These are phyloP conservation scores for Folsomia candida DNA, from an alignment of 2,888 invertebrate species.

Conservation along the genomic window DNA sequence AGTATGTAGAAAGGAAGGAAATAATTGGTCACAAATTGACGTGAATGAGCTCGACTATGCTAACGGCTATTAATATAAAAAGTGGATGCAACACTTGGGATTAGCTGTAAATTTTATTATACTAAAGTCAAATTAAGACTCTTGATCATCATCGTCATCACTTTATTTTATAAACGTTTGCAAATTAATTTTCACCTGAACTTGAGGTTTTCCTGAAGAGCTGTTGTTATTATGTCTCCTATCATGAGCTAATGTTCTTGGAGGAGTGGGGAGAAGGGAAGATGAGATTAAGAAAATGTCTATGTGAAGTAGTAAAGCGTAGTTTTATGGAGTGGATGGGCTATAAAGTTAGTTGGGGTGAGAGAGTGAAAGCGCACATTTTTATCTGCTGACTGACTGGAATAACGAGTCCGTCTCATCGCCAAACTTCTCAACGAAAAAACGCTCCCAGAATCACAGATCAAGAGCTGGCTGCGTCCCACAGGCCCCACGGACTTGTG, in stretches of 20 bases:
- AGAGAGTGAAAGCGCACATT: constrained; percentile 16
- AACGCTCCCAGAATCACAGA: constrained; percentile 44
- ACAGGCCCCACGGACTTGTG: not conserved
- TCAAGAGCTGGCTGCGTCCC: constrained; percentile 17
- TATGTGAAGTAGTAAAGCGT: constrained; percentile 31
- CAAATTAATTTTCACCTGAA: not conserved
- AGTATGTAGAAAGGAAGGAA: too few species aligned
- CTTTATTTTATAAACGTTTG: not conserved
- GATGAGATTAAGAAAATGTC: constrained; percentile 33
- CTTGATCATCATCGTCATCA: too few species aligned
- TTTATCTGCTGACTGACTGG: constrained; percentile 41
- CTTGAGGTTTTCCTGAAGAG: not conserved
- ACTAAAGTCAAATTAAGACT: too few species aligned
- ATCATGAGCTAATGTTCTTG: not conserved
- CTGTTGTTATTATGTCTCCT: not conserved
- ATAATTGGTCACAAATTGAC: too few species aligned
- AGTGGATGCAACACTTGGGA: too few species aligned
- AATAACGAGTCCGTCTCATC: constrained; percentile 43
- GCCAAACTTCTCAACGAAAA: constrained; percentile 37
- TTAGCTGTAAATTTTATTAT: too few species aligned
- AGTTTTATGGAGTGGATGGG: constrained; percentile 20
- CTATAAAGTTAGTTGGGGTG: constrained; percentile 16
- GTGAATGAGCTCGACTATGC: too few species aligned
- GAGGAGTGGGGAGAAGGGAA: not conserved
- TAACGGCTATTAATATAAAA: too few species aligned